These are phyloP conservation scores for Orchesella flavescens DNA, from an alignment of 2,888 invertebrate species.

Conservation along the genomic window DNA sequence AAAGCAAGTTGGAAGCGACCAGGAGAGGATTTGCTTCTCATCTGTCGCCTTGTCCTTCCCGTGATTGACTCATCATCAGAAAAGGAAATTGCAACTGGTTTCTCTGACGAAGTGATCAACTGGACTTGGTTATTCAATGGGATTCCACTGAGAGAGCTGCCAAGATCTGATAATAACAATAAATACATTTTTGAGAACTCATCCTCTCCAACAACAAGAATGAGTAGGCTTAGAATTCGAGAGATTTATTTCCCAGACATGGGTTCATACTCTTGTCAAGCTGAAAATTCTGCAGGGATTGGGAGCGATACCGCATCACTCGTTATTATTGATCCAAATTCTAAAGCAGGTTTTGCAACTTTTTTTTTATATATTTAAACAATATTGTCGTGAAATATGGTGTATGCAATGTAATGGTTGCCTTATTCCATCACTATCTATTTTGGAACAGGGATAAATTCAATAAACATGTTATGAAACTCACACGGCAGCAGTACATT, in stretches of 20 bases:
- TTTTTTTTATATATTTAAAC: not conserved
- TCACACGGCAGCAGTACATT: not conserved
- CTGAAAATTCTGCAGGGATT: conserved; percentile 38
- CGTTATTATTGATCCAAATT: conserved; percentile 57
- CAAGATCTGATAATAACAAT: conserved; percentile 50
- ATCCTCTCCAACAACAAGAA: conserved; percentile 29
- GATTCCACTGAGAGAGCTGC: conserved; percentile 51
- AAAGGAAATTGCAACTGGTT: conserved; percentile 18
- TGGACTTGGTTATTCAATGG: conserved; percentile 62
- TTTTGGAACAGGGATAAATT: not conserved
- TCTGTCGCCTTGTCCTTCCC: conserved; percentile 43
- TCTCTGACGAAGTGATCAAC: conserved; percentile 18
- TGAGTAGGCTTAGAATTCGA: conserved; percentile 36
- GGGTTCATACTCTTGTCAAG: conserved; percentile 51
- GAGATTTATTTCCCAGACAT: conserved; percentile 53
- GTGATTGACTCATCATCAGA: conserved; percentile 38
- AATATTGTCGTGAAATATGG: not conserved
- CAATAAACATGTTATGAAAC: conserved; percentile 11
- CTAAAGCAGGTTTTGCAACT: conserved; percentile 47
- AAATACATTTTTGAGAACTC: conserved; percentile 60
- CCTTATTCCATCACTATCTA: not conserved
- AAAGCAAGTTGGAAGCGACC: conserved; percentile 52
- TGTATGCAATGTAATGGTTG: no score
- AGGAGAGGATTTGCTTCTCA: conserved; percentile 53
- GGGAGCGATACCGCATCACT: conserved; percentile 43